Conservation (phyloP, 1,140 invertebrate genomes). For the Nymphalis io region DNA sequence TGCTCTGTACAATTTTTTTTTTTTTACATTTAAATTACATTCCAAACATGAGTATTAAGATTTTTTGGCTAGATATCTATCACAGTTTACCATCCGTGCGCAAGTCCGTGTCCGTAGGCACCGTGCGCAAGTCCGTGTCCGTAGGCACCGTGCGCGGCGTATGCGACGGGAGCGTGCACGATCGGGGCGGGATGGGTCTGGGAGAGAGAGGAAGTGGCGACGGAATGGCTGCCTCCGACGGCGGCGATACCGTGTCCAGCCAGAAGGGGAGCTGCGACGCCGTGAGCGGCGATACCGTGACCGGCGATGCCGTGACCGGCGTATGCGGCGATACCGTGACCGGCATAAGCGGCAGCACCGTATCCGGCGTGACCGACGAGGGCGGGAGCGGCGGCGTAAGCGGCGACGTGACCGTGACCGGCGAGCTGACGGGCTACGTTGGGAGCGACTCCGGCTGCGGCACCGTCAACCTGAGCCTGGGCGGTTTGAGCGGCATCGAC, state of each 20-base stretch:
- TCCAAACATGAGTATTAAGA: slow-evolving; percentile 74
- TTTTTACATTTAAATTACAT: slow-evolving; percentile 72
- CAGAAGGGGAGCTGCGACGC: slow-evolving; percentile 32
- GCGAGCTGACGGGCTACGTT: slow-evolving; percentile 34
- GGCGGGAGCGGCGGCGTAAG: slow-evolving; percentile 46
- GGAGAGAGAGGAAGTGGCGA: slow-evolving; percentile 63
- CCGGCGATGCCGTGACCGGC: slow-evolving; percentile 38
- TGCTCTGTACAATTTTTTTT: slow-evolving; percentile 61
- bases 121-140: slow-evolving; percentile 54
- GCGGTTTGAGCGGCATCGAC: slow-evolving; percentile 81
- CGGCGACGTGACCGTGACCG: slow-evolving; percentile 36
- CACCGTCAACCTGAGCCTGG: slow-evolving; percentile 81
- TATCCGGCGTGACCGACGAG: slow-evolving; percentile 35
- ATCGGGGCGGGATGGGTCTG: slow-evolving; percentile 66
- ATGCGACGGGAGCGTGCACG: slow-evolving; percentile 57
- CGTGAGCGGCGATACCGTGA: slow-evolving; percentile 41
- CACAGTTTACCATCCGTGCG: slow-evolving; percentile 75
- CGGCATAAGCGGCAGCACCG: slow-evolving; percentile 24
- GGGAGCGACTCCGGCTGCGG: slow-evolving; percentile 58
- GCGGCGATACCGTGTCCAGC: slow-evolving; percentile 34
- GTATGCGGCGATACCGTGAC: slow-evolving; percentile 36
- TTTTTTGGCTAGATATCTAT: slow-evolving; percentile 70
- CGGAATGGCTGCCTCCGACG: slow-evolving; percentile 53
- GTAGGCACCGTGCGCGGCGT: slow-evolving; percentile 48
- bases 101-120: slow-evolving; percentile 47